Evolutionary conservation across 2,888 invertebrate species (phyloP).

Genomic region (Pantelozetes paolii): DNA sequence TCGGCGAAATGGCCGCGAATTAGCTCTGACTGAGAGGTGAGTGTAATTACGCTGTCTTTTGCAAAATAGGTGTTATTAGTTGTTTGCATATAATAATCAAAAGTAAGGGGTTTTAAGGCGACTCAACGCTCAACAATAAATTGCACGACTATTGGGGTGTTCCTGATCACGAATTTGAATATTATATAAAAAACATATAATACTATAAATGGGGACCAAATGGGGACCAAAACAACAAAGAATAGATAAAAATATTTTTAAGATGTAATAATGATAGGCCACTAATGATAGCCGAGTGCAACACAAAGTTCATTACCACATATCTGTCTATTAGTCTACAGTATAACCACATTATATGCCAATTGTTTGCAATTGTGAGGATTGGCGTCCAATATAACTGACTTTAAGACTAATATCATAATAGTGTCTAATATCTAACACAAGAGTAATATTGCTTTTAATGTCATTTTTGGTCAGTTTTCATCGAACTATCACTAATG

Average conservation of each 20-base stretch:
- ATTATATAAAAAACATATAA: constrained; percentile 24
- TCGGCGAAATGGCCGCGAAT: neutral
- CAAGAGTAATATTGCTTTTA: neutral
- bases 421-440: neutral
- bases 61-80: constrained; percentile 28
- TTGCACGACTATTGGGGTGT: constrained; percentile 34
- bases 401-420: neutral
- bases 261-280: constrained; percentile 27
- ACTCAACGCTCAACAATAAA: constrained; percentile 19
- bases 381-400: neutral
- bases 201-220: constrained; percentile 25
- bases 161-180: constrained; percentile 36
- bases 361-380: neutral
- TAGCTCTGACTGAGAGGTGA: constrained; percentile 6
- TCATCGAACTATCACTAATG: constrained; percentile 26
- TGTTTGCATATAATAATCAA: constrained; percentile 1
- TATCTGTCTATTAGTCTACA: neutral
- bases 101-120: constrained; percentile 2
- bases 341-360: neutral
- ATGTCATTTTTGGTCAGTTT: constrained; percentile 5
- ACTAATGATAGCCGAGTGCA: constrained; percentile 21
- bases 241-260: constrained; percentile 5
- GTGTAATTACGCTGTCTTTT: constrained; percentile 26
- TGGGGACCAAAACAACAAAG: constrained; percentile 9
- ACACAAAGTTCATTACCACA: constrained; percentile 31